Evolutionary conservation across 2,888 invertebrate species (phyloP), one percentile per base, ranked within the genome.

Genomic region (Yponomeuta malinellus): DNA sequence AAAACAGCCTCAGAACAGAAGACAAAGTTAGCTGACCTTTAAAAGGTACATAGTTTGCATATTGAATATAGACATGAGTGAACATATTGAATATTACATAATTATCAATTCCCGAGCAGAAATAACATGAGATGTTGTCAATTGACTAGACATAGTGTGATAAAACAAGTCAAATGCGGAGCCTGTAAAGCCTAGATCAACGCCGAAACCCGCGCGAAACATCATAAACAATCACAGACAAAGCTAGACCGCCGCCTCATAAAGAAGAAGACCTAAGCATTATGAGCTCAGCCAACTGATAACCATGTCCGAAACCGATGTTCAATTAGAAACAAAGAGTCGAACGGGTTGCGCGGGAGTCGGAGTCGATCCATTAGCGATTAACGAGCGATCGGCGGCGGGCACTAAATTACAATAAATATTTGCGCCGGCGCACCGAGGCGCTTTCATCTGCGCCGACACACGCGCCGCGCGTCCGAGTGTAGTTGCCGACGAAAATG

Each of bases 331-430:
- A 63, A 70, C 70, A 70, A 70, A 68, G 52, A 70, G 70, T 29
- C n/a, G 74, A 75, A 77, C 74, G 75, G 74, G 52, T 59, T 77
- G 74, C 75, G 77, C 79, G 76, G 72, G 72, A 83, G 89, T 89
- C 82, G 72, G 72, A 83, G 89, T 89, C 82, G 80, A 84, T 83
- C 89, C 90, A 91, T 91, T 91, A 90, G 83, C 88, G 86, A 90
- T 90, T 89, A 92, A 90, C 87, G 87, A 89, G 83, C 83, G 81
- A 87, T 88, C 88, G 86, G 79, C 81, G 81, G 80, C 83, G 87
- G 81, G 82, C 89, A 86, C 87, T 90, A 90, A 90, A 92, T 92
- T 92, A 91, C 92, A 92, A 91, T 90, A 92, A 92, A 92, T 91
- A 92, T 92, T 92, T 88, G 88, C 89, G 80, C 85, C 83, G 87